Percentiles rank a stretch among this genome's conserved stretches.
phyloP scores from a whole-genome alignment of 2,888 invertebrate species.

The Drosophila leonis region DNA sequence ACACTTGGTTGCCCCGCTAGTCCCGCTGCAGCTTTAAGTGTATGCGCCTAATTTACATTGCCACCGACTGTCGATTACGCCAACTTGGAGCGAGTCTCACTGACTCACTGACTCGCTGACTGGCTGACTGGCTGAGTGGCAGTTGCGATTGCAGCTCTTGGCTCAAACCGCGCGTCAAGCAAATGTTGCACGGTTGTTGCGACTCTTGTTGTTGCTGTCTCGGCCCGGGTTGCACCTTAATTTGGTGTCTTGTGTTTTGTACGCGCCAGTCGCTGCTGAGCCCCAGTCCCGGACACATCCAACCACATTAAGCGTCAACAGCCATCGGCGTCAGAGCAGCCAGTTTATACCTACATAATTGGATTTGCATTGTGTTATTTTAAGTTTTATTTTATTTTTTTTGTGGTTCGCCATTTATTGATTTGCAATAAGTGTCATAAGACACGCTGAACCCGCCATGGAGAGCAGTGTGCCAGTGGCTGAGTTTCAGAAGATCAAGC shows the following conservation, averaged over 20 bases:
- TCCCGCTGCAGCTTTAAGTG: conserved; percentile 40
- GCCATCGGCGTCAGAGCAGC: conserved; percentile 5
- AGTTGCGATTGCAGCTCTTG: conserved; percentile 68
- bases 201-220: conserved; percentile 40
- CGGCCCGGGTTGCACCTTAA: conserved; percentile 48
- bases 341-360: conserved; percentile 63
- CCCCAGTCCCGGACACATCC: conserved; percentile 59
- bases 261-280: conserved; percentile 68
- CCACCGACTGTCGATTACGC: conserved; percentile 70
- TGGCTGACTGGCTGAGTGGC: conserved; percentile 40
- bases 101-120: conserved; percentile 44
- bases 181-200: conserved; percentile 74
- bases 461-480: conserved; percentile 66
- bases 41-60: conserved; percentile 77
- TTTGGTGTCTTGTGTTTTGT: conserved; percentile 55
- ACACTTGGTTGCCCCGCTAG: conserved; percentile 48
- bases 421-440: conserved; percentile 46
- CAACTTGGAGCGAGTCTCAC: conserved; percentile 43
- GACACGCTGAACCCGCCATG: conserved; percentile 38
- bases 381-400: conserved; percentile 32
- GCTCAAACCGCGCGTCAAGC: conserved; percentile 62
- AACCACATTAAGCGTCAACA: conserved; percentile 28
- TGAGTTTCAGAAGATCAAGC: conserved; percentile 81
- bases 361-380: conserved; percentile 70
- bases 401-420: conserved; percentile 50